These are phyloP conservation scores for Dinomys branickii DNA, from an alignment of 2,113 vertebrate species.

Conservation along the genomic window DNA sequence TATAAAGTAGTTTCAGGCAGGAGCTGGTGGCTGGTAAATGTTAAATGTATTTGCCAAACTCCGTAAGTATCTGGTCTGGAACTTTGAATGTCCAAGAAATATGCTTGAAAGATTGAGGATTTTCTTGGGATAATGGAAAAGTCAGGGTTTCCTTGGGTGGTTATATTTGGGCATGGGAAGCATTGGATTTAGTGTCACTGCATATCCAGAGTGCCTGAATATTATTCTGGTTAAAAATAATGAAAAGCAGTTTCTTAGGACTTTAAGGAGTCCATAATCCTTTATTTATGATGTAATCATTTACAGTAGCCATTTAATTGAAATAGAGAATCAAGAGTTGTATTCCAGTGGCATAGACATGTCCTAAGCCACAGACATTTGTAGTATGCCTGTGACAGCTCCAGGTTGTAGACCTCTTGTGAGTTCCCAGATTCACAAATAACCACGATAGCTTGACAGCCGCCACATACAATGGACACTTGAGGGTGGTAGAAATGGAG, in stretches of 20 bases:
- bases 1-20: conserved; percentile 4
- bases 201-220: background rate
- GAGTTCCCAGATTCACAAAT: background rate
- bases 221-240: conserved; percentile 25
- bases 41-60: conserved; percentile 55
- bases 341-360: background rate
- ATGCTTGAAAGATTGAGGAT: conserved; percentile 49
- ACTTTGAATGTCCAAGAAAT: conserved; percentile 38
- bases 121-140: conserved; percentile 54
- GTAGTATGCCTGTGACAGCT: background rate
- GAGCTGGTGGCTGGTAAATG: conserved; percentile 40
- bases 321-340: background rate
- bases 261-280: background rate
- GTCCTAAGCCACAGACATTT: background rate
- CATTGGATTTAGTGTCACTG: background rate
- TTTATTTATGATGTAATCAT: background rate
- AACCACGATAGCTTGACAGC: background rate
- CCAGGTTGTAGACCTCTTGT: background rate
- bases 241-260: background rate
- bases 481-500: background rate
- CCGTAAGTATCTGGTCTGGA: conserved; percentile 64
- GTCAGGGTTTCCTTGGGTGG: background rate
- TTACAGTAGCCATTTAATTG: background rate
- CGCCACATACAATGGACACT: background rate
- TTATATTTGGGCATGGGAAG: background rate